These are phyloP conservation scores for Eufriesea mexicana DNA, from an alignment of 1,140 invertebrate genomes.

Conservation along the genomic window DNA sequence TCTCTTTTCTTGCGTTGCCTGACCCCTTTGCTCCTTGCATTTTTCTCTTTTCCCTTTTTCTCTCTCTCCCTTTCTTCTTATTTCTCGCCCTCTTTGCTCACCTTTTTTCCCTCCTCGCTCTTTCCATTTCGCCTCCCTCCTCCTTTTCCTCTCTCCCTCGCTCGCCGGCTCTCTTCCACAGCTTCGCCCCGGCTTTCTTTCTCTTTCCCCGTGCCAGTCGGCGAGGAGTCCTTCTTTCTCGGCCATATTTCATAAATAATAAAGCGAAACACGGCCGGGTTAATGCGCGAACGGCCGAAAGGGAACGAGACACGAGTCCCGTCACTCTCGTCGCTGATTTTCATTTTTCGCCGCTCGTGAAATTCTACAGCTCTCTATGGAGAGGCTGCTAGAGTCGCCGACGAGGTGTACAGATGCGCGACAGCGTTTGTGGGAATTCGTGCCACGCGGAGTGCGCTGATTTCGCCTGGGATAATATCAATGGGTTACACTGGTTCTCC, in stretches of 20 bases:
- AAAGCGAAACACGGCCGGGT: conserved; percentile 30
- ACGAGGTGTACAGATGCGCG: neutral
- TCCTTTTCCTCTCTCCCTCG: neutral
- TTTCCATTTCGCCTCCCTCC: neutral
- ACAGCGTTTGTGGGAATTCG: too few species aligned
- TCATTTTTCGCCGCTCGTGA: conserved; percentile 44
- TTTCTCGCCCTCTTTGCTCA: conserved; percentile 8
- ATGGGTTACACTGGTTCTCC: too few species aligned
- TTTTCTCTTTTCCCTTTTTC: neutral
- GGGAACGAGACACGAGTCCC: conserved; percentile 23
- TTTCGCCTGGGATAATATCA: too few species aligned
- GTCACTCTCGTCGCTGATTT: conserved; percentile 32
- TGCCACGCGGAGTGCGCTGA: too few species aligned
- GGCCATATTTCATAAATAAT: conserved; percentile 54
- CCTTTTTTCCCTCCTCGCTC: neutral
- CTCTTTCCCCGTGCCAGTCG: neutral
- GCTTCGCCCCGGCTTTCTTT: neutral
- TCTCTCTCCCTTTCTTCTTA: neutral
- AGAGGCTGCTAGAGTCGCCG: too few species aligned
- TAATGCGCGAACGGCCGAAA: neutral
- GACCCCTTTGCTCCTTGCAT: neutral
- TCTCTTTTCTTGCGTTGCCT: conserved; percentile 18
- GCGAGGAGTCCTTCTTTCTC: neutral
- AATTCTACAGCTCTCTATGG: too few species aligned
- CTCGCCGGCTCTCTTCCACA: neutral